These are phyloP conservation scores for Papilio protenor DNA, from an alignment of 2,888 invertebrate species.

Conservation along the genomic window DNA sequence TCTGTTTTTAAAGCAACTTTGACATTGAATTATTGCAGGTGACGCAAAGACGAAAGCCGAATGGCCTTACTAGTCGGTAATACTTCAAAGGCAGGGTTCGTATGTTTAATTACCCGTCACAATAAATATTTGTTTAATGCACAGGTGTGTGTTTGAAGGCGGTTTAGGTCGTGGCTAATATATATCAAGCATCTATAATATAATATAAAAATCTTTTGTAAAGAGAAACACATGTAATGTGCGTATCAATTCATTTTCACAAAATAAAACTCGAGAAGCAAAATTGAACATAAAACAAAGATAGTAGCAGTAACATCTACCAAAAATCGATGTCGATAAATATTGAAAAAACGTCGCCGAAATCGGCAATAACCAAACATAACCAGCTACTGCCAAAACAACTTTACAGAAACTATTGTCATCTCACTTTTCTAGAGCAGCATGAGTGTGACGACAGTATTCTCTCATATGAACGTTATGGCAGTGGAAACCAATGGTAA, in stretches of 20 bases:
- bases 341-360: not conserved
- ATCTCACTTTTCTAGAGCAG: not conserved
- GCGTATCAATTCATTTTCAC: not conserved
- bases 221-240: not conserved
- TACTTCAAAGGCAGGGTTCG: not conserved
- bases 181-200: not conserved
- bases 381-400: not conserved
- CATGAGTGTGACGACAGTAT: not conserved
- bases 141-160: not conserved
- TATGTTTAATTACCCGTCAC: slow-evolving; percentile 8
- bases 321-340: slow-evolving; percentile 4
- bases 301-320: not conserved
- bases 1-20: slow-evolving; percentile 7
- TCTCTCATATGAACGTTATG: not conserved
- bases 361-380: not conserved
- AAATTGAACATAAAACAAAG: not conserved
- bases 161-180: too few relatives aligned
- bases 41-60: slow-evolving; percentile 8
- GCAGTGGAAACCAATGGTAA: not conserved
- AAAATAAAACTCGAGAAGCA: not conserved
- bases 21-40: slow-evolving; percentile 16
- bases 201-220: not conserved
- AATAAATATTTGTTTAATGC: slow-evolving; percentile 13
- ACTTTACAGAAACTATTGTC: not conserved
- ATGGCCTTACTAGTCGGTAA: not conserved